Conservation (phyloP, 2,888 invertebrate genomes). For the Pachycephus smyrnensis region DNA sequence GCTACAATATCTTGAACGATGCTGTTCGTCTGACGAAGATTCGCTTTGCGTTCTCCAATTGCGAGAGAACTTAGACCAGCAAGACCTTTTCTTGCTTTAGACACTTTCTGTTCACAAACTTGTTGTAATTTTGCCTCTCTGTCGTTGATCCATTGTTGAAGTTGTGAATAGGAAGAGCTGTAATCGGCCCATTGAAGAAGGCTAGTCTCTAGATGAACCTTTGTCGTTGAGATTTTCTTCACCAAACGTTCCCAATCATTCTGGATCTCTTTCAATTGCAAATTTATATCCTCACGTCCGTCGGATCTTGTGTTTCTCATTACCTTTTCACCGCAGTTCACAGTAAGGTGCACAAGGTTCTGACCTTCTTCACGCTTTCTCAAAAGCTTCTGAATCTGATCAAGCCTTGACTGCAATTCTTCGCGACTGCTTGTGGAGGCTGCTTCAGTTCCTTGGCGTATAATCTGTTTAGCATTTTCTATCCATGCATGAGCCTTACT, state of each 20-base stretch:
- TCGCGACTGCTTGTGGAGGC: constrained; percentile 84
- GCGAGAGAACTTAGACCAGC: constrained; percentile 83
- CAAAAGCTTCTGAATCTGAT: constrained; percentile 83
- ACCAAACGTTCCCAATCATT: constrained; percentile 92
- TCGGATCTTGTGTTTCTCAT: constrained; percentile 88
- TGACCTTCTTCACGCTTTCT: constrained; percentile 89
- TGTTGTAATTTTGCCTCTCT: constrained; percentile 92
- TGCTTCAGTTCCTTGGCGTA: constrained; percentile 83
- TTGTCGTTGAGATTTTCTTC: constrained; percentile 91
- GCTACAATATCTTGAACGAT: constrained; percentile 97
- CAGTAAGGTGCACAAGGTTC: constrained; percentile 85
- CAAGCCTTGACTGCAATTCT: constrained; percentile 82
- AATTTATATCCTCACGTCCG: constrained; percentile 88
- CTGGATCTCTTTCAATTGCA: constrained; percentile 89
- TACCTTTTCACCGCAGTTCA: constrained; percentile 92
- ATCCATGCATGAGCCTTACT: constrained; percentile 87
- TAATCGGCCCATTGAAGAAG: constrained; percentile 96
- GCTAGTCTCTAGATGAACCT: constrained; percentile 90
- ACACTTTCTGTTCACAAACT: constrained; percentile 86
- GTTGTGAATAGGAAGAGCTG: constrained; percentile 90
- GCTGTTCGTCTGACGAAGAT: constrained; percentile 90
- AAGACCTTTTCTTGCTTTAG: constrained; percentile 82
- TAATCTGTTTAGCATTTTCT: constrained; percentile 84
- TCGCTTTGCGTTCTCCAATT: constrained; percentile 89
- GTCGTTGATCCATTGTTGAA: constrained; percentile 95